Evolutionary conservation across 2,888 invertebrate species (phyloP).

Genomic region (Cantharis lateralis): DNA sequence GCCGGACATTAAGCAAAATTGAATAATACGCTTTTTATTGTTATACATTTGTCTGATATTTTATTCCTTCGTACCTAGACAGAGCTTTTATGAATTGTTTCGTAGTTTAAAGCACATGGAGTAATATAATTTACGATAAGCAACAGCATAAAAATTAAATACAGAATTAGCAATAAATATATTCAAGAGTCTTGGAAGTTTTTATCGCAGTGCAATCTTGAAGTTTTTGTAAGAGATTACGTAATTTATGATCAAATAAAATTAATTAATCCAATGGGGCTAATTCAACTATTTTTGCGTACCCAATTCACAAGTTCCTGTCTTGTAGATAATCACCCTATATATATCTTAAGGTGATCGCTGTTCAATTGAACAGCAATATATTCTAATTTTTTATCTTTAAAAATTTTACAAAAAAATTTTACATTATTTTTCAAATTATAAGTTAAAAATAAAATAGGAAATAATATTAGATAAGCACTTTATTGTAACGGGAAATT

Average conservation of each 20-base stretch:
- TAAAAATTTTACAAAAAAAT: too few species aligned
- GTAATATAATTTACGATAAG: neutral
- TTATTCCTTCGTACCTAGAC: neutral
- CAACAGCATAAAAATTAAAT: neutral
- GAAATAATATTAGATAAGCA: neutral
- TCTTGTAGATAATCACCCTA: neutral
- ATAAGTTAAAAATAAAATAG: neutral
- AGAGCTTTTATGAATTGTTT: neutral
- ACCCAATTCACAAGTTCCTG: neutral
- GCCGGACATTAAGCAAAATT: neutral
- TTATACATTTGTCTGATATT: neutral
- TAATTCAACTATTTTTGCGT: neutral
- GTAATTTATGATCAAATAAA: neutral
- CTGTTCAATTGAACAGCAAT: neutral
- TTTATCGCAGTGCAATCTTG: neutral
- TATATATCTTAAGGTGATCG: neutral
- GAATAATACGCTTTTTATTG: neutral
- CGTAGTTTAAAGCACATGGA: neutral
- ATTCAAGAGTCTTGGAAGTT: neutral
- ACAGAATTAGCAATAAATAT: neutral
- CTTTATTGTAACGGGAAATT: neutral
- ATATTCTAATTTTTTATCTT: too few species aligned
- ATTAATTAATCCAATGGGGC: neutral
- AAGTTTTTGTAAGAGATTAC: neutral
- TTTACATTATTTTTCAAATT: neutral